phyloP scores from a whole-genome alignment of 2,113 vertebrate species.

The Pluvialis apricaria region DNA sequence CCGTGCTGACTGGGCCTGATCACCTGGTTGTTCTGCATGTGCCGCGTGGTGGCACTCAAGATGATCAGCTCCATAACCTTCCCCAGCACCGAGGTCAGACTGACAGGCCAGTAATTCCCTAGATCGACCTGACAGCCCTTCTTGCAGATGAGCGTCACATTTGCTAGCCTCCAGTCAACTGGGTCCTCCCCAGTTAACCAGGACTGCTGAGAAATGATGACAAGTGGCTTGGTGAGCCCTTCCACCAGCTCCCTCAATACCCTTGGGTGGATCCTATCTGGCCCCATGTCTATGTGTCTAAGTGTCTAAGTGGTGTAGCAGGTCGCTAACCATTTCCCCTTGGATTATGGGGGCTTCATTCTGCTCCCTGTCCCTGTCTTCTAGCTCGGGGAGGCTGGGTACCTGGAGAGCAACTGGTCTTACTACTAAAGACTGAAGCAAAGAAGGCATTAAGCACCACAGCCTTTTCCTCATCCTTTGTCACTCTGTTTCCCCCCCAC shows the following conservation, averaged over 20 bases:
- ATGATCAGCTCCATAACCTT: background rate
- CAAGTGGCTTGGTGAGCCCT: background rate
- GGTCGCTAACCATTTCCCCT: background rate
- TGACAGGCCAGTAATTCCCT: background rate
- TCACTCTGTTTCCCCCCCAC: background rate
- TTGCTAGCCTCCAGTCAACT: background rate
- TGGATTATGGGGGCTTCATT: background rate
- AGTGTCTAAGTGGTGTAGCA: background rate
- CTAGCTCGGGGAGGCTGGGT: background rate
- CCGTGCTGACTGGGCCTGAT: background rate
- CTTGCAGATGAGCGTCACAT: background rate
- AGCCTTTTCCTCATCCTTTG: background rate
- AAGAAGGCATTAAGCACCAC: background rate
- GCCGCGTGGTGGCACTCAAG: rapidly evolving
- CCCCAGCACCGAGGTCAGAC: background rate
- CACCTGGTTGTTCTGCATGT: background rate
- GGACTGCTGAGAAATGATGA: background rate
- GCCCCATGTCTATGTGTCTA: background rate
- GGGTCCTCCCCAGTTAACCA: background rate
- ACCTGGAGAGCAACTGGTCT: background rate
- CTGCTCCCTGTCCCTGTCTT: background rate
- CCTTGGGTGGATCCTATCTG: background rate
- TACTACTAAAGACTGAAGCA: background rate
- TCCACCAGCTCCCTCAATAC: background rate
- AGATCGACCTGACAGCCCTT: background rate